Base-by-base conservation (phyloP, 2,797 vertebrate species). In the Rhinogobio ventralis region DNA sequence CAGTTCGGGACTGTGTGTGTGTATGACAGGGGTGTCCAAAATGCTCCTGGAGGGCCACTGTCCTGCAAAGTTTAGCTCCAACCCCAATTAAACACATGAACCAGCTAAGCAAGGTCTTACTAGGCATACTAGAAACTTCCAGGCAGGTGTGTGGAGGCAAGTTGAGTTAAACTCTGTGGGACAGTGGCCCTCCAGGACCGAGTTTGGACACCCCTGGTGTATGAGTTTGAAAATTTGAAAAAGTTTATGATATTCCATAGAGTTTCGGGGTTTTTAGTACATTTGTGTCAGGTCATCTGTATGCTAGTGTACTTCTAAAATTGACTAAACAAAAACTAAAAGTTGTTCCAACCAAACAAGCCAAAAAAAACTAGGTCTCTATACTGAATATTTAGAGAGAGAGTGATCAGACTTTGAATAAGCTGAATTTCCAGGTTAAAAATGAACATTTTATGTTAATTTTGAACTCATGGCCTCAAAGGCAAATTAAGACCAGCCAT, bases 391-490 rank as follows among this genome's bases (percentile, higher is more conserved):
- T 36, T 68, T 39, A 68, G 9, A 39, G 10, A 4, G 3, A 55
- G 36, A 53, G 20, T 36, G 13, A 36, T 36, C 20, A n/a, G 73
- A 55, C 13, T 75, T 57, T 77, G 23, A 60, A 60, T 11, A 77
- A 19, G n/a, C 36, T 77, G 23, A 77, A 42, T 77, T 42, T 19
- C 14, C 33, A 42, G 23, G 53, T 60, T 77, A 7, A 77, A 4
- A 60, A 60, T 77, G 7, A 7, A 77, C 36, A 45, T 39, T 62
- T 77, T 3, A 45, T 62, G 53, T 13, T 77, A 28, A 77, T 77
- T 77, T 62, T 62, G 55, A 77, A 62, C 36, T 60, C n/a, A 11
- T 28, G 75, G 36, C 28, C n/a, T 62, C n/a, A 3, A 62, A 77
- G 5, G 15, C 36, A 62, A 62, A 62, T 77, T 39, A 77, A 45